phyloP scores from a whole-genome alignment of 2,888 invertebrate species.

The Synanthedon formicaeformis region DNA sequence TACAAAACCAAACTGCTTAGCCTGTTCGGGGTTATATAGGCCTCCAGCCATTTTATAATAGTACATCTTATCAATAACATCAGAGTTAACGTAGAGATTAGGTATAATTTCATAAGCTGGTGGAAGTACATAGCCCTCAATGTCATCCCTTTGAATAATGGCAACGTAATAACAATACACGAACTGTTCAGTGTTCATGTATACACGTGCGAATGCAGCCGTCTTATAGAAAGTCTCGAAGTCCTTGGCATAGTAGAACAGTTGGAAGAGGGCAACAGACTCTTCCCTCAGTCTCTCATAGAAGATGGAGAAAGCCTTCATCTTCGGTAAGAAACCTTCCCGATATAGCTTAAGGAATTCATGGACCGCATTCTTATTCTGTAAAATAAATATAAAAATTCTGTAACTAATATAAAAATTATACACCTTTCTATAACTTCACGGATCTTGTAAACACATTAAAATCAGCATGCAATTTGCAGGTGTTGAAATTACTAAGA shows the following conservation, averaged over 20 bases:
- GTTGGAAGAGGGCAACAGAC: slow-evolving; percentile 63
- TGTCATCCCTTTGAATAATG: slow-evolving; percentile 69
- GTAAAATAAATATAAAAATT: slow-evolving; percentile 9
- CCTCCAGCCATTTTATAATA: slow-evolving; percentile 50
- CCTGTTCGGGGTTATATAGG: slow-evolving; percentile 28
- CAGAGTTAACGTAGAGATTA: slow-evolving; percentile 72
- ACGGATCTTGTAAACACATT: too few species aligned
- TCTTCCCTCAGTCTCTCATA: slow-evolving; percentile 54
- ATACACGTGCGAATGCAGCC: slow-evolving; percentile 67
- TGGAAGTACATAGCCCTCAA: slow-evolving; percentile 70
- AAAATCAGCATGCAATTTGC: too few species aligned
- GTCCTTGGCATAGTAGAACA: slow-evolving; percentile 72
- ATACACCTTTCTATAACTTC: too few species aligned
- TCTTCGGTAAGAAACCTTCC: slow-evolving; percentile 57
- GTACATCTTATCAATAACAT: slow-evolving; percentile 59
- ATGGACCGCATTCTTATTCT: slow-evolving; percentile 53
- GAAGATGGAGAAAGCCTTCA: slow-evolving; percentile 63
- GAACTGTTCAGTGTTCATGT: slow-evolving; percentile 74
- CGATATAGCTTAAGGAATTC: slow-evolving; percentile 50
- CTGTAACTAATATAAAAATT: too few species aligned
- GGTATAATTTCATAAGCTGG: slow-evolving; percentile 78
- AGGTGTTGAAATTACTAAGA: too few species aligned
- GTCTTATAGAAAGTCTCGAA: slow-evolving; percentile 72
- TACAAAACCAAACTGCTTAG: slow-evolving; percentile 43
- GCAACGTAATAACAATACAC: slow-evolving; percentile 73